phyloP scores from a whole-genome alignment of 2,888 invertebrate species.

The Ectemnius cavifrons region DNA sequence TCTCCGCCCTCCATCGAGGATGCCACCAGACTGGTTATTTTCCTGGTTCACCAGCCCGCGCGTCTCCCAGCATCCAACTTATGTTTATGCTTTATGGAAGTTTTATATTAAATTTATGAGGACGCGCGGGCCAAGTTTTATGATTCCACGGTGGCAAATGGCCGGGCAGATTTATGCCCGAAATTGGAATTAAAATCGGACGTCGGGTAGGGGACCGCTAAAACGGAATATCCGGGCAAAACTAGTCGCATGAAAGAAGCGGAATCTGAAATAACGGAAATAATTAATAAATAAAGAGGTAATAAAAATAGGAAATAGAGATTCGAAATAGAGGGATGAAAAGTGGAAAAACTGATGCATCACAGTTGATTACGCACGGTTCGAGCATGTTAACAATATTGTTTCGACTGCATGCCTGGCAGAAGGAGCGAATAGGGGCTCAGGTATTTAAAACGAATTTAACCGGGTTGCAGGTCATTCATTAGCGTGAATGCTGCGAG shows the following conservation, averaged over 20 bases:
- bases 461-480: constrained; percentile 52
- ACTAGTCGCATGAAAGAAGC: neutral
- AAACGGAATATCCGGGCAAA: neutral
- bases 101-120: constrained; percentile 74
- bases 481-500: constrained; percentile 46
- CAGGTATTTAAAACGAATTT: constrained; percentile 62
- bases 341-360: too few relatives aligned
- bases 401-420: constrained; percentile 32
- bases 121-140: constrained; percentile 64
- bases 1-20: constrained; percentile 23
- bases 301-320: too few relatives aligned
- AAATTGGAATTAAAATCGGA: constrained; percentile 68
- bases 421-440: constrained; percentile 38
- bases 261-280: too few relatives aligned
- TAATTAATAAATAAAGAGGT: too few relatives aligned
- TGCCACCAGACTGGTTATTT: neutral
- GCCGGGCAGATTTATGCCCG: constrained; percentile 62
- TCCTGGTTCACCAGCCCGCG: neutral
- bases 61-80: constrained; percentile 46
- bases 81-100: constrained; percentile 72
- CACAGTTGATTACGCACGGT: too few relatives aligned
- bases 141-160: constrained; percentile 67
- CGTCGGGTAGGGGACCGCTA: constrained; percentile 5
- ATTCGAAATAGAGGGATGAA: too few relatives aligned
- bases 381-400: constrained; percentile 43